Percentiles rank a stretch among this genome's conserved stretches.
phyloP scores from a whole-genome alignment of 1,140 invertebrate genomes.

The Diploscapter pachys region DNA sequence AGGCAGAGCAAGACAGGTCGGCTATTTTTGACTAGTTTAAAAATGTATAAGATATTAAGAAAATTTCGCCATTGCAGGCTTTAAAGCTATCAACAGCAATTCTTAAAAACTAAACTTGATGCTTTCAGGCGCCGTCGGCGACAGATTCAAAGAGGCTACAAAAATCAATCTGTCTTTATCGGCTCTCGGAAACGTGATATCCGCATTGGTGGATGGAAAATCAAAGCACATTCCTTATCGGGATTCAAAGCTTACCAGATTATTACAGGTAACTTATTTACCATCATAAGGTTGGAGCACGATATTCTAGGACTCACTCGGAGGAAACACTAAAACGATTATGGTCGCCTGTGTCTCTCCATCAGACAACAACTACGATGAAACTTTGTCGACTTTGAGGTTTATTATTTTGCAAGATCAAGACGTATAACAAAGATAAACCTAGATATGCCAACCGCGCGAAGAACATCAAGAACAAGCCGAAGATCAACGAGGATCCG shows the following conservation, averaged over 20 bases:
- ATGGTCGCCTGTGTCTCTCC: constrained; percentile 90
- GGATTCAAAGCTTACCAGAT: constrained; percentile 85
- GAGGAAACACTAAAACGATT: constrained; percentile 90
- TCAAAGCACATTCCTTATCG: constrained; percentile 81
- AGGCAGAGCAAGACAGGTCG: constrained; percentile 64
- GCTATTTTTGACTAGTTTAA: neutral
- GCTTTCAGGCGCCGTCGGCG: constrained; percentile 85
- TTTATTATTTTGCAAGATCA: neutral
- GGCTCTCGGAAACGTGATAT: constrained; percentile 90
- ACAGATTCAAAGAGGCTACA: constrained; percentile 84
- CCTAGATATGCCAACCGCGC: constrained; percentile 74
- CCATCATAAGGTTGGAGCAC: constrained; percentile 1
- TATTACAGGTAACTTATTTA: constrained; percentile 70
- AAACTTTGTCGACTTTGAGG: constrained; percentile 72
- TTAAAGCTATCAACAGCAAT: neutral
- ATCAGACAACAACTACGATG: constrained; percentile 75
- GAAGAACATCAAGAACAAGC: constrained; percentile 90
- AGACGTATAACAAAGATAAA: neutral
- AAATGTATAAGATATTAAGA: neutral
- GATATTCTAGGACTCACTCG: constrained; percentile 72
- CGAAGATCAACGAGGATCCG: constrained; percentile 87
- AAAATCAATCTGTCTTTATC: constrained; percentile 92
- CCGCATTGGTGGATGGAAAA: constrained; percentile 80
- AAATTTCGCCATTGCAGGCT: neutral
- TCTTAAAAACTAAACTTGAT: constrained; percentile 1